phyloP scores from a whole-genome alignment of 2,888 invertebrate species.

The Pterostichus madidus region DNA sequence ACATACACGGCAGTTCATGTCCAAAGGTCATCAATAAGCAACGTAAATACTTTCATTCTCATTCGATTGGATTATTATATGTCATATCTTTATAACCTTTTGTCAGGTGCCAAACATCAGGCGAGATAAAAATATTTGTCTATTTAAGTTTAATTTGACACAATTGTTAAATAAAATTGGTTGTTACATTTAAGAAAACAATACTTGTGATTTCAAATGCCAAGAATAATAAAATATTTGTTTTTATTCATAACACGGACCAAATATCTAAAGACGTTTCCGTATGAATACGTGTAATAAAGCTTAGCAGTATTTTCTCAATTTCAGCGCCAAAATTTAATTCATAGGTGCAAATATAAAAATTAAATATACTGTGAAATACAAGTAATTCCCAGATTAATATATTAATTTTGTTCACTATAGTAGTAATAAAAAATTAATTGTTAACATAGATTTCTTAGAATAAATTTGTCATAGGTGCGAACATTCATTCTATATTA shows the following conservation, averaged over 20 bases:
- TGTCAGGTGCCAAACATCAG: background rate
- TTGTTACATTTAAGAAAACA: background rate
- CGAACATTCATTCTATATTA: slow-evolving; percentile 17
- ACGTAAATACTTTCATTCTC: slow-evolving; percentile 20
- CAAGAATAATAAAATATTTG: background rate
- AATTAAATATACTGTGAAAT: too few species aligned
- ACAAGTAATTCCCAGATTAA: too few species aligned
- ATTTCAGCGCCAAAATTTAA: background rate
- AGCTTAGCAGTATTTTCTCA: background rate
- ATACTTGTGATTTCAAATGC: background rate
- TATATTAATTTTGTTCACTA: too few species aligned
- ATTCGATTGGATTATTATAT: slow-evolving; percentile 32
- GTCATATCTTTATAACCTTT: slow-evolving; percentile 21
- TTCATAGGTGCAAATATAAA: too few species aligned
- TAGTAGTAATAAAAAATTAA: too few species aligned
- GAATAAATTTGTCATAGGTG: background rate
- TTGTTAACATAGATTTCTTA: background rate
- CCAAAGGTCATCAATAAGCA: slow-evolving; percentile 34
- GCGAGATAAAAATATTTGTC: slow-evolving; percentile 9
- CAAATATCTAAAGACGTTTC: too few species aligned
- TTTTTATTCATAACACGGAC: too few species aligned
- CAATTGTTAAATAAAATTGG: background rate
- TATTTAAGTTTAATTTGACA: background rate
- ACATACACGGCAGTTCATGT: background rate
- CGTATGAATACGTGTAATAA: background rate